These are phyloP conservation scores for Zosterops japonicus DNA, from an alignment of 2,113 vertebrate genomes.

Conservation along the genomic window DNA sequence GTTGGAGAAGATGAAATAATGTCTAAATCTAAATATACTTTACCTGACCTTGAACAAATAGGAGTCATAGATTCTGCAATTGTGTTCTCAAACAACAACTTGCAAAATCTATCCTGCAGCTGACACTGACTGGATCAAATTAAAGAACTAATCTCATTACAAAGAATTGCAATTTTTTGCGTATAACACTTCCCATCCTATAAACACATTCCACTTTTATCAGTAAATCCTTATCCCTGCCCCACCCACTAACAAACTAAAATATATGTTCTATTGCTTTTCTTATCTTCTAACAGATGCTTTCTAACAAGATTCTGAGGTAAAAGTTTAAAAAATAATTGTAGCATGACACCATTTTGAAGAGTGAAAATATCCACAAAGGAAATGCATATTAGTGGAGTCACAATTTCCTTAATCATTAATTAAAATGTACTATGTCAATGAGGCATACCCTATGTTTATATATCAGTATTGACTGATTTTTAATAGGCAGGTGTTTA, in stretches of 20 bases:
- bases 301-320: neutral
- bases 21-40: neutral
- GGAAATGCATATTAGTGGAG: neutral
- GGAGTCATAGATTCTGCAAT: neutral
- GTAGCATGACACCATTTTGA: neutral
- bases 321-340: neutral
- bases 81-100: neutral
- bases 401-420: neutral
- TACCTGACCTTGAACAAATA: neutral
- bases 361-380: neutral
- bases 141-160: neutral
- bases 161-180: neutral
- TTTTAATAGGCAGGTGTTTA: neutral
- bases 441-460: neutral
- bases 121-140: neutral
- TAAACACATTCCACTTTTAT: neutral
- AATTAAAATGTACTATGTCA: neutral
- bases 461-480: neutral
- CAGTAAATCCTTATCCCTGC: fast-evolving
- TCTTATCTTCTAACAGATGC: neutral
- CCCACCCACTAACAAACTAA: neutral
- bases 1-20: neutral
- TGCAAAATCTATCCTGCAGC: neutral
- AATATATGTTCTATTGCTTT: neutral
- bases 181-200: neutral